Base-by-base conservation (phyloP, 1,140 invertebrate species). In the Zaprionus vittiger region DNA sequence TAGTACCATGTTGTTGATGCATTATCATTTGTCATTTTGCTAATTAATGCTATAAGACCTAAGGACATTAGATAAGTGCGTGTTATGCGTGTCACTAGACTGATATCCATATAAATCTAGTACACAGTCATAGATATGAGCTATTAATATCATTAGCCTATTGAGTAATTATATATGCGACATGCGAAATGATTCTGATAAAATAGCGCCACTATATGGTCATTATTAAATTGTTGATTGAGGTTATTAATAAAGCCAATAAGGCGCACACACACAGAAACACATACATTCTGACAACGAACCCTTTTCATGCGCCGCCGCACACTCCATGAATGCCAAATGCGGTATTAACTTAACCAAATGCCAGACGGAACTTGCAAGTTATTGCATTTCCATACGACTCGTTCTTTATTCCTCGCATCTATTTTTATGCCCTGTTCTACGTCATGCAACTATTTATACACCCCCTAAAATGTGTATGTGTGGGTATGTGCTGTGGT, bases 371-470 rank as follows among this genome's bases (percentile, higher is more conserved):
- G 34, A 73, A 65, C 62, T 66, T 56, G 63, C 44, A 49, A 73
- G 37, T 76, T 65, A 76, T 77, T 56, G 54, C 54, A 56, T 73
- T 73, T 77, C 54, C 69, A 76, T 76, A 24, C 55, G 28, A 49
- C n/a, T 69, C 9, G 14, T 49, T 47, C 44, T 61, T 65, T 52
- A 65, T 61, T 26, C 28, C 44, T 56, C 44, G 26, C 69, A 56
- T 73, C 70, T 77, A 73, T 77, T 67, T 73, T 41, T 73, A 64
- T 59, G 57, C 9, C 6, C 57, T 15, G 24, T 4, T 41, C 63
- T 28, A 73, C 70, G 75, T 77, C 75, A 77, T 67, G 26, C 26
- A n/a, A 22, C 38, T 67, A 37, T 73, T 54, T 68, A 60, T 73
- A 68, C 31, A 59, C 17, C 24, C 47, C 20, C 4, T 22, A 11